These are phyloP conservation scores for Plebejus melissa DNA, from an alignment of 2,888 invertebrate species.

Conservation along the genomic window DNA sequence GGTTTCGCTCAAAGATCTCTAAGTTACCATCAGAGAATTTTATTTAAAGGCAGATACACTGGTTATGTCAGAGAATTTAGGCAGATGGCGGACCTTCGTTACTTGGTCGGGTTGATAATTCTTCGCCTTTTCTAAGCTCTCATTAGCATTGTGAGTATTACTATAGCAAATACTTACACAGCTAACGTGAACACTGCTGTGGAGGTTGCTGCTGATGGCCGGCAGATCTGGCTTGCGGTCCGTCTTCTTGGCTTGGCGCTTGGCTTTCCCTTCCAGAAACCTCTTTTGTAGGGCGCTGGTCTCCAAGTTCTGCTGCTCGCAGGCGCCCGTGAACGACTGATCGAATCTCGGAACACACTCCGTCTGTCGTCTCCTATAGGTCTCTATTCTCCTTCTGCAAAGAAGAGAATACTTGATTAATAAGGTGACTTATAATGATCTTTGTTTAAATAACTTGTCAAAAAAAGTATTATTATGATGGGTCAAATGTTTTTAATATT, in stretches of 20 bases:
- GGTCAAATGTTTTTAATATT: too few relatives aligned
- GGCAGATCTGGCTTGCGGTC: conserved; percentile 72
- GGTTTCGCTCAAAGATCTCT: too few relatives aligned
- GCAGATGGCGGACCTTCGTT: too few relatives aligned
- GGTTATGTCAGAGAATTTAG: too few relatives aligned
- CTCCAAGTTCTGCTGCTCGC: conserved; percentile 95
- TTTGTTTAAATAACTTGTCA: too few relatives aligned
- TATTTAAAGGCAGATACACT: too few relatives aligned
- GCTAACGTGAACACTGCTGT: conserved; percentile 86
- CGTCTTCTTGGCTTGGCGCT: conserved; percentile 91
- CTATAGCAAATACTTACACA: conserved; percentile 40
- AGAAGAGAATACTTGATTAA: conserved; percentile 35
- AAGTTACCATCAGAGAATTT: too few relatives aligned
- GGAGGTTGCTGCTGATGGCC: conserved; percentile 76
- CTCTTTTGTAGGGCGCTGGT: conserved; percentile 92
- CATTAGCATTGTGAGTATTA: too few relatives aligned
- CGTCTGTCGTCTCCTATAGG: conserved; percentile 90
- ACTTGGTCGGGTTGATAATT: too few relatives aligned
- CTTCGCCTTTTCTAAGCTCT: too few relatives aligned
- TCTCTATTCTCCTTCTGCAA: conserved; percentile 89
- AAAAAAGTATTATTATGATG: too few relatives aligned
- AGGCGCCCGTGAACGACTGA: conserved; percentile 90
- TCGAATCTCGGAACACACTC: conserved; percentile 93
- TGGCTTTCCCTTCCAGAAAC: conserved; percentile 94
- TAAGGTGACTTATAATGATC: background rate